Base-by-base conservation (phyloP, 2,113 vertebrate genomes). In the Phrynocephalus versicolor region DNA sequence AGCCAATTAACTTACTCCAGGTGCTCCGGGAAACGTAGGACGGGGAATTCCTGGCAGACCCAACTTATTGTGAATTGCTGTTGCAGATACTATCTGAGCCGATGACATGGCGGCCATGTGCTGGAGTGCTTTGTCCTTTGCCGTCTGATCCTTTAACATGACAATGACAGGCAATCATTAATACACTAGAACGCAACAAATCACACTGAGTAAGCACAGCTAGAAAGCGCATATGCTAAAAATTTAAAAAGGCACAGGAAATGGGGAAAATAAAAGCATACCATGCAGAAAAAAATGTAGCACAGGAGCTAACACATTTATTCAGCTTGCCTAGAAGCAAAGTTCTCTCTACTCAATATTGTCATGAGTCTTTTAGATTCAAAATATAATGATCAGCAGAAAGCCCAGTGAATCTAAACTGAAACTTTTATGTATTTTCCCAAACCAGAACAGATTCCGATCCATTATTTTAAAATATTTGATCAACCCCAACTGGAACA, bases 81-180 rank as follows among this genome's bases (percentile, higher is more conserved):
- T 99, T 93, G 99, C 99, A 19, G 99, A 99, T 94, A 99, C 99
- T 90, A 99, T 99, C 97, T 99, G 99, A 93, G 99, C 99, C 39
- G 99, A 99, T 80, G 99, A 99, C 99, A 99, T 99, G 96, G 98
- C 98, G 90, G 99, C 98, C 98, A 99, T 99, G 96, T 99, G 99
- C 96, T 99, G 99, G 93, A 99, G 97, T 94, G 99, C 99, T 97
- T 99, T 99, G 96, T 99, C 99, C 97, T 99, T 99, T 92, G 99
- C 98, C 72, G 98, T 98, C 96, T 99, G 99, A 98, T 99, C 99
- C 99, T 99, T 98, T 95, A 98, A 97, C 89, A 97, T 89, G 96
- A 97, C 96, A 98, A 95, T 96, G 95, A 98, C 93, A 96, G 37
- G 96, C 94, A 95, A 95, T 97, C 96, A 81, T 98, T 96, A 98